Base-by-base conservation (phyloP, 2,888 invertebrate genomes). In the Morpho deidamia region DNA sequence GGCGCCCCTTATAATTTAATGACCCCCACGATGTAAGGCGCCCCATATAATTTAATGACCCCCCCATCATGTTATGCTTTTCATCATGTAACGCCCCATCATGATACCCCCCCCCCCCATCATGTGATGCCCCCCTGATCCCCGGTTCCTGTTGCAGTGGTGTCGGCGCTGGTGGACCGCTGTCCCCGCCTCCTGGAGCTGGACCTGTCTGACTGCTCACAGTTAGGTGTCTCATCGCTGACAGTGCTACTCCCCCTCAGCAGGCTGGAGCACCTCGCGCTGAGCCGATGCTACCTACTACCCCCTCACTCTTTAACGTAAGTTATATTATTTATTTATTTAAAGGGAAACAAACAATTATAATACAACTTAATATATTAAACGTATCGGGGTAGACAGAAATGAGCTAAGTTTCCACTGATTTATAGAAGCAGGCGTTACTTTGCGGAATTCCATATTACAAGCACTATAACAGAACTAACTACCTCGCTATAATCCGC, bases 151-250 rank as follows among this genome's bases (percentile, higher is more conserved):
- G 10, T 83, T 83, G 23, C 83, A 97, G 97, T 95, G 90, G 88
- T 97, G 7, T 74, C 81, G 7, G 82, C 90, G 8, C 82, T 98
- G 47, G 92, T 92, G 0, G 68, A 74, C 10, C 91, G 93, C 7
- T 96, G 96, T 72, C 92, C 94, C 0, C 86, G 92, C 1, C 90
- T 98, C 11, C 81, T 94, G 41, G 97, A 97, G 78, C 85, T 98
- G 62, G 98, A 98, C 84, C 75, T 97, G 55, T 97, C 97, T 12
- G 98, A 98, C 83, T 95, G 96, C 68, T 93, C 95, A 7, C 88
- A 91, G 11, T 79, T 98, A 5, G 93, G 94, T 0, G 91, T 91
- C 9, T 80, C 82, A 0, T 60, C 87, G 89, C 63, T 86, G 73
- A 47, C 7, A 0, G 60, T 72, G 0, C 60, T 78, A 0, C 34